Evolutionary conservation across 2,113 vertebrate genomes (phyloP).

Genomic region (Nymphicus hollandicus): DNA sequence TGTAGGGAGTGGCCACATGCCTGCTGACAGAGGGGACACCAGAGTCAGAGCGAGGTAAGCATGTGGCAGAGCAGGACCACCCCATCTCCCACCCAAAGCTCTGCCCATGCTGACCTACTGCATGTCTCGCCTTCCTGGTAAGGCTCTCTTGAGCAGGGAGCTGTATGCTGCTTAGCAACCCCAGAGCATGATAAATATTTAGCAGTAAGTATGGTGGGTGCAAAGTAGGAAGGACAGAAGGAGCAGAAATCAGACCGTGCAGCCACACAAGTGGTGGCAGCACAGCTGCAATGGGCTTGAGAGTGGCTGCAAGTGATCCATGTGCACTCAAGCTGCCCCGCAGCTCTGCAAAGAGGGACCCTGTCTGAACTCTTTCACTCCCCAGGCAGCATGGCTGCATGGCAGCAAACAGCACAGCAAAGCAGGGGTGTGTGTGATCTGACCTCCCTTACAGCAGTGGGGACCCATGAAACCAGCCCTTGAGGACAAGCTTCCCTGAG

Average conservation of each 20-base stretch:
- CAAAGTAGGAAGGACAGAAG: not conserved
- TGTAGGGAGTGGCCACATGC: not conserved
- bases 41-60: fast-evolving
- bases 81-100: not conserved
- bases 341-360: not conserved
- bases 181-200: fast-evolving
- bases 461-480: not conserved
- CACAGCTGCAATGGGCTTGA: not conserved
- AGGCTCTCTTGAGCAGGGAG: not conserved
- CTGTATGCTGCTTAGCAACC: slow-evolving; percentile 28
- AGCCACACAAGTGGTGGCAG: not conserved
- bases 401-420: not conserved
- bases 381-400: not conserved
- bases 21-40: not conserved
- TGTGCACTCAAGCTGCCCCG: fast-evolving
- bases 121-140: fast-evolving
- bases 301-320: not conserved
- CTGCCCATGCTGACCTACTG: not conserved
- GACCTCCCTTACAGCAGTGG: not conserved
- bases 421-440: not conserved
- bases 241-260: not conserved
- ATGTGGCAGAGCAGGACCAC: not conserved
- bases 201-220: not conserved
- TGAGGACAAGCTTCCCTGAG: not conserved
- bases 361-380: fast-evolving